phyloP scores from a whole-genome alignment of 2,888 invertebrate species.

The Dinocampus coccinellae region DNA sequence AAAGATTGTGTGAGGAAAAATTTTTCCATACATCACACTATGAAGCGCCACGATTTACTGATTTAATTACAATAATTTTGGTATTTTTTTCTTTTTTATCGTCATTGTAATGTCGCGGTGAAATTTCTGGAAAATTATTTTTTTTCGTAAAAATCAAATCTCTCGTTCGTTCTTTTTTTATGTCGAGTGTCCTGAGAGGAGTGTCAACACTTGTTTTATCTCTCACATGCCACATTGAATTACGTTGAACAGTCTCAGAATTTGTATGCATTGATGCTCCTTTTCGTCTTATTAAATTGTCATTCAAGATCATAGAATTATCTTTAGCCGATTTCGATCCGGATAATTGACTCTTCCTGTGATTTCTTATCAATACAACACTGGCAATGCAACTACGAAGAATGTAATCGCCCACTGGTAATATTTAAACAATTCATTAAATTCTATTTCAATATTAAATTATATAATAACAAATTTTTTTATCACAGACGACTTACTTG shows the following conservation, averaged over 20 bases:
- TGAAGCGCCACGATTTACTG: constrained; percentile 15
- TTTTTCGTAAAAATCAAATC: constrained; percentile 54
- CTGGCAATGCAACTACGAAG: constrained; percentile 63
- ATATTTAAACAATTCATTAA: not conserved
- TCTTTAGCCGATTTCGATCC: not conserved
- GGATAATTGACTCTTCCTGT: constrained; percentile 1
- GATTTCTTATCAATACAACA: constrained; percentile 55
- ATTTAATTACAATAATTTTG: constrained; percentile 54
- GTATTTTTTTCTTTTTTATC: constrained; percentile 44
- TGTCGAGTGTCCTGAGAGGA: constrained; percentile 57
- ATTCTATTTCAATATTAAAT: not conserved
- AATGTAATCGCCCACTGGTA: constrained; percentile 58
- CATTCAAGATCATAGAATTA: not conserved
- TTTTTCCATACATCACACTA: not conserved
- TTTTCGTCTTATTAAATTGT: not conserved
- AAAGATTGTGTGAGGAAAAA: not conserved
- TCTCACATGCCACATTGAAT: not conserved
- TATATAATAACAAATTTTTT: not conserved
- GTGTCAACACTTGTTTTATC: constrained; percentile 47
- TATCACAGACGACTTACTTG: constrained; percentile 24
- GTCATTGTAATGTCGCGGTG: not conserved
- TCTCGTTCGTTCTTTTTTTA: constrained; percentile 50
- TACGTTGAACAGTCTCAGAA: not conserved
- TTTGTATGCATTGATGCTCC: not conserved
- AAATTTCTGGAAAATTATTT: constrained; percentile 55